Percentiles rank a stretch among this genome's conserved stretches.
Evolutionary conservation across 2,797 vertebrate species (phyloP).

Genomic region (Darevskia mixta): DNA sequence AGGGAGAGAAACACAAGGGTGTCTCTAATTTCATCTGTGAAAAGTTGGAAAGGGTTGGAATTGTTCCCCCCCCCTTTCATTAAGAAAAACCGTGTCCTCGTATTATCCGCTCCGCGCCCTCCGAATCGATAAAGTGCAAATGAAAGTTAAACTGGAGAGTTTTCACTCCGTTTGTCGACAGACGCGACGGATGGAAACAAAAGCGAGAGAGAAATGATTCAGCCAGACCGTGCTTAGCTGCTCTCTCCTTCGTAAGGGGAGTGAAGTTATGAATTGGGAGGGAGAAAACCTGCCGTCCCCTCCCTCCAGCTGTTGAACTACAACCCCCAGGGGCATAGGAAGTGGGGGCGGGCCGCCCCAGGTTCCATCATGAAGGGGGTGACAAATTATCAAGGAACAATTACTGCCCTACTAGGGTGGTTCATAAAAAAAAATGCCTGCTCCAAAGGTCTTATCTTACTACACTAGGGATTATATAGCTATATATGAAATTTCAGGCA

Average conservation of each 20-base stretch:
- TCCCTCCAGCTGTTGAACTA: too few relatives aligned
- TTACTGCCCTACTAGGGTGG: too few relatives aligned
- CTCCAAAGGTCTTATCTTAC: too few relatives aligned
- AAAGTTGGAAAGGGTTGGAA: neutral
- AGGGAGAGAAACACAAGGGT: too few relatives aligned
- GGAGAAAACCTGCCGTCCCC: neutral
- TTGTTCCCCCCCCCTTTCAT: slow-evolving; percentile 58
- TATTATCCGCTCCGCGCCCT: slow-evolving; percentile 37
- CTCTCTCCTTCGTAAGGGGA: neutral
- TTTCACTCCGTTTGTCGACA: neutral
- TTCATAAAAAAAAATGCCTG: too few relatives aligned
- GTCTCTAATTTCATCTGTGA: slow-evolving; percentile 22
- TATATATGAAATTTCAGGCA: too few relatives aligned
- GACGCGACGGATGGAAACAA: slow-evolving; percentile 35
- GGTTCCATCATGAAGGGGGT: too few relatives aligned
- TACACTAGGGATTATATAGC: too few relatives aligned
- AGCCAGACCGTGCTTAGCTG: slow-evolving; percentile 16
- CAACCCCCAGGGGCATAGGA: too few relatives aligned
- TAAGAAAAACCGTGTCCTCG: slow-evolving; percentile 47
- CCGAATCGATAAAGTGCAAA: slow-evolving; percentile 65
- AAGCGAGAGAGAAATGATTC: slow-evolving; percentile 49
- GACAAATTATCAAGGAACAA: too few relatives aligned
- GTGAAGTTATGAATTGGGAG: neutral
- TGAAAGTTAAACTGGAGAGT: slow-evolving; percentile 43
- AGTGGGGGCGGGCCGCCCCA: too few relatives aligned